Evolutionary conservation across 2,888 invertebrate genomes (phyloP).

Genomic region (Melanostoma scalare): DNA sequence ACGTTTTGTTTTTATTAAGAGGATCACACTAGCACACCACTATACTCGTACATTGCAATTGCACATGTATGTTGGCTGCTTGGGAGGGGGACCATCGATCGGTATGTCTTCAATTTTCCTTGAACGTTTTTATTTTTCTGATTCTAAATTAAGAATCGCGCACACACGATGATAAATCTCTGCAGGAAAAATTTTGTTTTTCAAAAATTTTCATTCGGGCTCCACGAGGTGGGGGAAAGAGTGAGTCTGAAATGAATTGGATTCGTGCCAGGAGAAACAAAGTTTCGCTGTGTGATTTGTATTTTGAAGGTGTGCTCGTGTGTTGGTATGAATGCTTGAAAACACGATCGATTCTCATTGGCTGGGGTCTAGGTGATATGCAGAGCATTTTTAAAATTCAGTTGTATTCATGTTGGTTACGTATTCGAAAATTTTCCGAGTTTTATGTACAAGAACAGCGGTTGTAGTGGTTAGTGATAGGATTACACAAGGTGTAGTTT

Average conservation of each 20-base stretch:
- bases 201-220: constrained; percentile 32
- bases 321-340: constrained; percentile 35
- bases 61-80: not conserved
- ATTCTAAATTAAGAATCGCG: constrained; percentile 67
- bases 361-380: constrained; percentile 55
- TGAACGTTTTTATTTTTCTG: constrained; percentile 39
- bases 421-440: constrained; percentile 53
- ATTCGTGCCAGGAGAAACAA: constrained; percentile 24
- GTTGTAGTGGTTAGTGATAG: constrained; percentile 64
- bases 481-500: constrained; percentile 71
- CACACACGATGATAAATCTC: constrained; percentile 51
- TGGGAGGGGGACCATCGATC: constrained; percentile 8
- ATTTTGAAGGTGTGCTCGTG: not conserved
- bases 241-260: constrained; percentile 29
- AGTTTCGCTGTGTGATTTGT: constrained; percentile 24
- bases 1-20: constrained; percentile 3
- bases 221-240: constrained; percentile 46
- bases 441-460: constrained; percentile 25
- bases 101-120: constrained; percentile 59
- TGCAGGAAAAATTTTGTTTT: constrained; percentile 63
- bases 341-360: constrained; percentile 61
- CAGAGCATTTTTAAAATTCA: constrained; percentile 28
- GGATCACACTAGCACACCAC: not conserved
- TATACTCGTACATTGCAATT: not conserved
- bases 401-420: constrained; percentile 4